A percentile compares a stretch with the other conserved stretches of the same genome.
Evolutionary conservation across 2,797 vertebrate species (phyloP).

Genomic region (Megalops cyprinoides): DNA sequence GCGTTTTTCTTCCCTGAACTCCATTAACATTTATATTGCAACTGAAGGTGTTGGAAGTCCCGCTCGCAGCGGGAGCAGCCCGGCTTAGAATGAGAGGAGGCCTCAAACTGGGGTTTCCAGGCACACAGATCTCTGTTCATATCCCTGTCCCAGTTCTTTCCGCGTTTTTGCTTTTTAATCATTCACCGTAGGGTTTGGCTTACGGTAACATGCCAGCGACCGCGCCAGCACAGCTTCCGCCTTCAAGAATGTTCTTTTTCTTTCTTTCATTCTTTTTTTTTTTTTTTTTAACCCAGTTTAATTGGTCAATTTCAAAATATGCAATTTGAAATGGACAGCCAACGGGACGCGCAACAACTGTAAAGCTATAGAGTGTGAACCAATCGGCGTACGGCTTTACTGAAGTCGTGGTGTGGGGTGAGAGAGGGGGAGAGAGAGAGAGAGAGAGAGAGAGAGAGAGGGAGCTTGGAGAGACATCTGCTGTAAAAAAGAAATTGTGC

Average conservation of each 20-base stretch:
- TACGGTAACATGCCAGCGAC: too few species aligned
- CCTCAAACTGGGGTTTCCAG: neutral
- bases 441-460: neutral
- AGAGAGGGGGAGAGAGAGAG: neutral
- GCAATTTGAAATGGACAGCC: too few species aligned
- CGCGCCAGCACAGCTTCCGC: too few species aligned
- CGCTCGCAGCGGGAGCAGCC: neutral
- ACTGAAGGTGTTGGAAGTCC: slow-evolving; percentile 78
- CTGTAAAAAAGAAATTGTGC: neutral
- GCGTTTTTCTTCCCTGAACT: slow-evolving; percentile 77
- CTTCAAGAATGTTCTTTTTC: too few species aligned
- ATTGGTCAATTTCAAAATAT: too few species aligned
- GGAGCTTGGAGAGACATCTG: neutral
- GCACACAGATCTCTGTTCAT: neutral
- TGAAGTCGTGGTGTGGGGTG: neutral
- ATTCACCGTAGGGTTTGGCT: neutral
- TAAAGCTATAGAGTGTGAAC: neutral
- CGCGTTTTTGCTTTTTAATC: neutral
- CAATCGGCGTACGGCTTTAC: neutral
- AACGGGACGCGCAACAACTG: too few species aligned
- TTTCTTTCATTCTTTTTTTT: too few species aligned
- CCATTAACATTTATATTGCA: slow-evolving; percentile 85
- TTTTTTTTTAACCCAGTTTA: too few species aligned
- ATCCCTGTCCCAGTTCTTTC: neutral
- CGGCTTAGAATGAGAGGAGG: slow-evolving; percentile 16